phyloP scores from a whole-genome alignment of 2,888 invertebrate species.

The Argynnis bischoffii region DNA sequence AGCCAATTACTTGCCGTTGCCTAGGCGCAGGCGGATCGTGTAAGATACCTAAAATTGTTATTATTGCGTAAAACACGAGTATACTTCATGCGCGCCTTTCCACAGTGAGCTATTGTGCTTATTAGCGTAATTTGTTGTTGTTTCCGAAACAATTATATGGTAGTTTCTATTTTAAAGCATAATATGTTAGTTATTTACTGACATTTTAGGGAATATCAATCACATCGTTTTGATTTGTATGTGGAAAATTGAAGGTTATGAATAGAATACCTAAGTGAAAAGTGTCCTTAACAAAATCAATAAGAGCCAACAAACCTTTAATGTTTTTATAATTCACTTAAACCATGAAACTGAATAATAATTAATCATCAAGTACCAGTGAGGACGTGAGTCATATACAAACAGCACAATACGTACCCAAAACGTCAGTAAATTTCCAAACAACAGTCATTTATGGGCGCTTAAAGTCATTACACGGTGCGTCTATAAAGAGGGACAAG shows the following conservation, averaged over 20 bases:
- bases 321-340: slow-evolving; percentile 21
- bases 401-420: slow-evolving; percentile 56
- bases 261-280: not conserved
- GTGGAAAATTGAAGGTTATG: not conserved
- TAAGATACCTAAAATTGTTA: slow-evolving; percentile 70
- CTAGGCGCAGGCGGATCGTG: slow-evolving; percentile 76
- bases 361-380: slow-evolving; percentile 62
- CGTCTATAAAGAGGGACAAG: slow-evolving; percentile 64
- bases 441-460: slow-evolving; percentile 73
- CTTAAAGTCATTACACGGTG: slow-evolving; percentile 78
- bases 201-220: no score
- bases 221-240: not conserved
- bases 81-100: slow-evolving; percentile 55
- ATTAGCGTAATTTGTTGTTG: slow-evolving; percentile 4
- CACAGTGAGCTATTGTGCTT: not conserved
- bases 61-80: slow-evolving; percentile 73
- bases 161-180: not conserved
- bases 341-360: slow-evolving; percentile 35
- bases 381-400: slow-evolving; percentile 53
- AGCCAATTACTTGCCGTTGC: slow-evolving; percentile 74
- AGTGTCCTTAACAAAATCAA: slow-evolving; percentile 4
- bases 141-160: not conserved
- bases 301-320: slow-evolving; percentile 8
- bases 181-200: no score
- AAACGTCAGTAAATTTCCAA: slow-evolving; percentile 69